Base-by-base conservation (phyloP, 2,113 vertebrate genomes). In the Anarrhichthys ocellatus region DNA sequence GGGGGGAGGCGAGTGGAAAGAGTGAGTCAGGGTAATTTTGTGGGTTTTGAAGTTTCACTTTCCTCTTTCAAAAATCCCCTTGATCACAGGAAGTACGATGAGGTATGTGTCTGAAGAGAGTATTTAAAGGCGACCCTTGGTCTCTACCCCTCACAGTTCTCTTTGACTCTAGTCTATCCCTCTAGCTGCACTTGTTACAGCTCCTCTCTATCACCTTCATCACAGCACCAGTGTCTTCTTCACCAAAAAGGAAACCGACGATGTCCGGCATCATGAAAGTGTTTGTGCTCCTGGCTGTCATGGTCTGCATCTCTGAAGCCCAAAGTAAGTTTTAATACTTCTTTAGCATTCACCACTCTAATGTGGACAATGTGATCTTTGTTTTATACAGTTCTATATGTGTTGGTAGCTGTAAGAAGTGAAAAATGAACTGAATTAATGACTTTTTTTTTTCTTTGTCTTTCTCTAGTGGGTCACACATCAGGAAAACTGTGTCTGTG, bases 191-290 rank as follows among this genome's bases (percentile, higher is more conserved):
- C 50, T 75, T 65, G 13, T 11, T 20, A 13, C 65, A 71, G 52
- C 13, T 32, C n/a, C 32, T 73, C 13, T 73, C 11, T 8, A 0
- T 42, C 38, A 65, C 40, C 73, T 61, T 63, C 9, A 32, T 7
- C 20, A 29, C 24, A 32, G 32, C 72, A 42, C 14, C 32, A 0
- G 10, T 14, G 32, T 61, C 67, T 72, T 59, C 40, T 62, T 32
- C 11, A 83, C 36, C 44, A 54, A 70, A 80, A 14, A 76, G 15
- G 9, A 87, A 89, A 50, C n/a, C 84, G 80, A 82, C 50, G 27
- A 94, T 93, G 92, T 83, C 67, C 6, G 22, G 75, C 90, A 62
- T 70, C 52, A 71, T 87, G 44, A 92, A 87, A 85, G 48, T 71
- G 5, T 79, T 92, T 36, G 78, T 94, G 61, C 82, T 93, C 76